Conservation (phyloP, 2,888 invertebrate species). For the Rhingia rostrata region DNA sequence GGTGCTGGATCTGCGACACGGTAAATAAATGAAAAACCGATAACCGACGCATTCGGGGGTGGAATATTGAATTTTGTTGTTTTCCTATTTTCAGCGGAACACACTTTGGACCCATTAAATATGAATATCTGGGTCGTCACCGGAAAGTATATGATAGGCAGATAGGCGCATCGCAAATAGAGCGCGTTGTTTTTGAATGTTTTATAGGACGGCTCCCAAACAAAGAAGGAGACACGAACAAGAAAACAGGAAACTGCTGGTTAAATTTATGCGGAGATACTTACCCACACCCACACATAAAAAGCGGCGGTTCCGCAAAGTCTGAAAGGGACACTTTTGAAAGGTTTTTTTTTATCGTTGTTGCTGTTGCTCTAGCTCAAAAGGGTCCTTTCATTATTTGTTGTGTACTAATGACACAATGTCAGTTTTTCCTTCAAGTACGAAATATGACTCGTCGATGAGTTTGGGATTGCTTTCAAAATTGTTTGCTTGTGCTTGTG, state of each 20-base stretch:
- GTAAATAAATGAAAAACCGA: slow-evolving; percentile 73
- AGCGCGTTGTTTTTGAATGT: not conserved
- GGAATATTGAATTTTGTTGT: slow-evolving; percentile 43
- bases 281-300: not conserved
- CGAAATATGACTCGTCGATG: slow-evolving; percentile 40
- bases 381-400: slow-evolving; percentile 23
- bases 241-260: slow-evolving; percentile 22
- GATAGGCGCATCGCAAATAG: slow-evolving; percentile 39
- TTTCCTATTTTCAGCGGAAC: slow-evolving; percentile 19
- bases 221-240: not conserved
- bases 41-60: slow-evolving; percentile 47
- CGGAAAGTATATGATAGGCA: slow-evolving; percentile 24
- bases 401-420: slow-evolving; percentile 49
- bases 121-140: slow-evolving; percentile 58
- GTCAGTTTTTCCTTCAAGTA: slow-evolving; percentile 10
- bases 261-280: slow-evolving; percentile 25
- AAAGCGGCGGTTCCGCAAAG: not conserved
- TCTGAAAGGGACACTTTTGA: slow-evolving; percentile 40
- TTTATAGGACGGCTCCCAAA: too few relatives aligned
- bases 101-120: slow-evolving; percentile 63
- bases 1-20: slow-evolving; percentile 37
- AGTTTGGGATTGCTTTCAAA: slow-evolving; percentile 26
- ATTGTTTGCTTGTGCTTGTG: not conserved
- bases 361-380: not conserved
- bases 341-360: slow-evolving; percentile 15